These are phyloP conservation scores for Eulemur rubriventer DNA, from an alignment of 2,797 vertebrate species.

Conservation along the genomic window DNA sequence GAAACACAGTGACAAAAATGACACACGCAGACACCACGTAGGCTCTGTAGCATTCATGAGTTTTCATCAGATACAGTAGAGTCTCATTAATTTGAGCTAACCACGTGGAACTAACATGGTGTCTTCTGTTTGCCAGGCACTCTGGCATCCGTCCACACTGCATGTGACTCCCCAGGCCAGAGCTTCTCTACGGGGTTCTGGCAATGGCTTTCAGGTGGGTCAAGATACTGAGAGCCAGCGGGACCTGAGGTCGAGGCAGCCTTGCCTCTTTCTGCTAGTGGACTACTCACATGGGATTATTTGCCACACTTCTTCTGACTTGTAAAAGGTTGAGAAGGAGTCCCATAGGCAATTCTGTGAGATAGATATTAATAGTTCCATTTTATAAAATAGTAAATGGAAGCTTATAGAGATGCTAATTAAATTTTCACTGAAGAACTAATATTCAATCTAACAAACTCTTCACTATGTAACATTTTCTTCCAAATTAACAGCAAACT, in stretches of 20 bases:
- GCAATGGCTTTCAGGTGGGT: too few relatives aligned
- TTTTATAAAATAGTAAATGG: constrained; percentile 7
- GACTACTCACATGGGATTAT: neutral
- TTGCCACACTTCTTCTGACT: neutral
- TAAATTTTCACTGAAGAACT: neutral
- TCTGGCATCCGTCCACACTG: rapidly evolving
- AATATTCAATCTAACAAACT: neutral
- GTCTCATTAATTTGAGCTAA: constrained; percentile 17
- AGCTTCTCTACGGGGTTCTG: rapidly evolving
- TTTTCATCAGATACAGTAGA: neutral
- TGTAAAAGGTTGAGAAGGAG: neutral
- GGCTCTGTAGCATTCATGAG: neutral
- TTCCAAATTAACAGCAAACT: neutral
- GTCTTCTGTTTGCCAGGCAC: neutral
- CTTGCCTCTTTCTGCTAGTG: neutral
- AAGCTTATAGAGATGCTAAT: neutral
- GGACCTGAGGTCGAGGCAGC: neutral
- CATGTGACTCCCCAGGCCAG: too few relatives aligned
- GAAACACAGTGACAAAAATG: neutral
- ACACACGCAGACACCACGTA: neutral
- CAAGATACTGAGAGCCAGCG: neutral
- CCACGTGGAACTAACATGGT: neutral
- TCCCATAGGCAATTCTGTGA: neutral
- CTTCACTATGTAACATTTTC: neutral
- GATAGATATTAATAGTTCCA: neutral